Evolutionary conservation across 1,140 invertebrate species (phyloP).

Genomic region (Nomia melanderi): DNA sequence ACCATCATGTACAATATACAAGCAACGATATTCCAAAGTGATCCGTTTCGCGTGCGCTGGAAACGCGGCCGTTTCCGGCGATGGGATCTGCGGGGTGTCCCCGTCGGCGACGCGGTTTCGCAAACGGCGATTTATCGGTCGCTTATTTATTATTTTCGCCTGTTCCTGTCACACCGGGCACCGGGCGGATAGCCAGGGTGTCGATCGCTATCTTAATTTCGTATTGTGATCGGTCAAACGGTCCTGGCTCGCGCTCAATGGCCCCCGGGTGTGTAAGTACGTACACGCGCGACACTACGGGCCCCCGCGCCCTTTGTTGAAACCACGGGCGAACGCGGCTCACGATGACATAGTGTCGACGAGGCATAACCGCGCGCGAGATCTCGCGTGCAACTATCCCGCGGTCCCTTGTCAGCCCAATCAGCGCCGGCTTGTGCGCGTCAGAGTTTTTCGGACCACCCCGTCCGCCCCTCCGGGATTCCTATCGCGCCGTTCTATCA

Average conservation of each 20-base stretch:
- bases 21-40: slow-evolving; percentile 18
- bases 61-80: slow-evolving; percentile 37
- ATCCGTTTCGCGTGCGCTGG: slow-evolving; percentile 24
- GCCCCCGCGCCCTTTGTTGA: slow-evolving; percentile 43
- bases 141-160: slow-evolving; percentile 66
- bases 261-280: neutral
- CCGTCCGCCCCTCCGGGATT: neutral
- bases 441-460: too few relatives aligned
- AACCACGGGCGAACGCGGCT: slow-evolving; percentile 22
- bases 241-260: neutral
- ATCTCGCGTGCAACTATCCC: slow-evolving; percentile 45
- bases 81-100: slow-evolving; percentile 44
- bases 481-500: neutral
- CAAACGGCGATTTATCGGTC: slow-evolving; percentile 62
- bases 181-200: slow-evolving; percentile 53
- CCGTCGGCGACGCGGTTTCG: slow-evolving; percentile 47
- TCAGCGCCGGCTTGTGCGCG: slow-evolving; percentile 36
- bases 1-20: too few relatives aligned
- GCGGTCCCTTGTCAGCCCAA: slow-evolving; percentile 38
- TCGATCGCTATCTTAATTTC: slow-evolving; percentile 71
- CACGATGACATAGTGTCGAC: slow-evolving; percentile 54
- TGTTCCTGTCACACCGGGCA: slow-evolving; percentile 41
- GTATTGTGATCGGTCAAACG: slow-evolving; percentile 65
- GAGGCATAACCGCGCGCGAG: slow-evolving; percentile 3
- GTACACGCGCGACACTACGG: slow-evolving; percentile 17